phyloP scores from a whole-genome alignment of 2,888 invertebrate genomes.

The Agriopis leucophaearia region DNA sequence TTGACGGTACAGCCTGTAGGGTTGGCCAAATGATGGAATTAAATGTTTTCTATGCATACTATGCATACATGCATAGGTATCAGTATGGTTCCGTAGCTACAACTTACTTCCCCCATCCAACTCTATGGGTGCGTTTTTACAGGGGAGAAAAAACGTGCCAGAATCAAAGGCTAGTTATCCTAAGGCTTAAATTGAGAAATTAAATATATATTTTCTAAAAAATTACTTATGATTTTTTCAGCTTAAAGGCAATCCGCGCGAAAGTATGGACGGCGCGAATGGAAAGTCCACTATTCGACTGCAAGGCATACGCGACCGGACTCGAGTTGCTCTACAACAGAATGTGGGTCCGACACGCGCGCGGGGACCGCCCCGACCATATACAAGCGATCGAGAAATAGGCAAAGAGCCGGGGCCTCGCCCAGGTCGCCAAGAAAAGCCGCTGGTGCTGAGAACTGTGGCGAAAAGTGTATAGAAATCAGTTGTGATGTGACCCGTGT shows the following conservation, averaged over 20 bases:
- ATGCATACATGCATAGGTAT: no score
- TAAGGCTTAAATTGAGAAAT: no score
- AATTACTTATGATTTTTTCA: no score
- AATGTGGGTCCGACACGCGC: conserved; percentile 95
- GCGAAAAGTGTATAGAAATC: not conserved
- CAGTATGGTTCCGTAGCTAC: no score
- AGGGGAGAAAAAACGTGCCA: no score
- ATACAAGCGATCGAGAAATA: conserved; percentile 84
- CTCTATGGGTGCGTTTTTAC: no score
- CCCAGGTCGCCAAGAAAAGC: conserved; percentile 51
- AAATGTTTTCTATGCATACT: no score
- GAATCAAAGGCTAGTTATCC: no score
- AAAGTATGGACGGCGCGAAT: conserved; percentile 98
- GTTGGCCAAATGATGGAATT: no score
- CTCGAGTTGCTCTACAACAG: conserved; percentile 95
- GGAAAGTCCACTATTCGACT: conserved; percentile 97
- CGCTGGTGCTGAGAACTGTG: conserved; percentile 36
- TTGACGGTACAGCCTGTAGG: no score
- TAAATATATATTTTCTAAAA: no score
- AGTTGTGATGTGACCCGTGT: not conserved
- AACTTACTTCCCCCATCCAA: no score
- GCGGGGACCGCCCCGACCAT: conserved; percentile 94
- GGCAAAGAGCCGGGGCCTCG: conserved; percentile 38
- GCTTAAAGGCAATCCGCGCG: conserved; percentile 95
- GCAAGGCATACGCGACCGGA: conserved; percentile 96